A percentile compares a stretch with the other conserved stretches of the same genome.
Conservation (phyloP, 2,797 vertebrate genomes). For the Enteromius argenteus region DNA sequence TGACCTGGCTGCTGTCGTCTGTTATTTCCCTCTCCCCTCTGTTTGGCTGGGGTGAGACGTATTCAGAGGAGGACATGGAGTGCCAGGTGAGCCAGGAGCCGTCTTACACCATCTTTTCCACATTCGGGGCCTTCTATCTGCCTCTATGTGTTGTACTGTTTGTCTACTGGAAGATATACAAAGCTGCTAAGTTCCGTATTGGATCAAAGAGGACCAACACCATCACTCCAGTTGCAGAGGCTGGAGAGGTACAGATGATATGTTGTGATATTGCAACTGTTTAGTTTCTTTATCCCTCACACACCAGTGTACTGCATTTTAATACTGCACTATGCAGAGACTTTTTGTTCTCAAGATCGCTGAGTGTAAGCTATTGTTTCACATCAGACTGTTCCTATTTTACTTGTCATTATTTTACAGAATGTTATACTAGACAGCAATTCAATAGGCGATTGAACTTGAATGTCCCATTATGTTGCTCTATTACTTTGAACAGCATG, state of each 20-base stretch:
- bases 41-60: slow-evolving; percentile 95
- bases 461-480: slow-evolving; percentile 43
- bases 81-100: slow-evolving; percentile 96
- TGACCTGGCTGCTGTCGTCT: slow-evolving; percentile 92
- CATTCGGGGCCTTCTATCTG: slow-evolving; percentile 94
- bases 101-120: slow-evolving; percentile 95
- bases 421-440: background rate
- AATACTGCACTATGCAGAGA: background rate
- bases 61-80: slow-evolving; percentile 83
- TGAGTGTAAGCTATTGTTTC: background rate
- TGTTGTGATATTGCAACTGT: background rate
- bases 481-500: slow-evolving; percentile 32
- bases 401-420: background rate
- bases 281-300: background rate
- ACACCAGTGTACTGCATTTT: background rate
- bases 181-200: slow-evolving; percentile 90
- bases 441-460: slow-evolving; percentile 23
- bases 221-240: slow-evolving; percentile 87
- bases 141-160: slow-evolving; percentile 96
- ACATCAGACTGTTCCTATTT: background rate
- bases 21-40: slow-evolving; percentile 93
- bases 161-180: slow-evolving; percentile 97
- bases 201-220: slow-evolving; percentile 88
- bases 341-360: background rate
- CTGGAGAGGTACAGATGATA: slow-evolving; percentile 76